Evolutionary conservation across 2,797 vertebrate genomes (phyloP).

Genomic region (Rhadinocentrus ornatus): DNA sequence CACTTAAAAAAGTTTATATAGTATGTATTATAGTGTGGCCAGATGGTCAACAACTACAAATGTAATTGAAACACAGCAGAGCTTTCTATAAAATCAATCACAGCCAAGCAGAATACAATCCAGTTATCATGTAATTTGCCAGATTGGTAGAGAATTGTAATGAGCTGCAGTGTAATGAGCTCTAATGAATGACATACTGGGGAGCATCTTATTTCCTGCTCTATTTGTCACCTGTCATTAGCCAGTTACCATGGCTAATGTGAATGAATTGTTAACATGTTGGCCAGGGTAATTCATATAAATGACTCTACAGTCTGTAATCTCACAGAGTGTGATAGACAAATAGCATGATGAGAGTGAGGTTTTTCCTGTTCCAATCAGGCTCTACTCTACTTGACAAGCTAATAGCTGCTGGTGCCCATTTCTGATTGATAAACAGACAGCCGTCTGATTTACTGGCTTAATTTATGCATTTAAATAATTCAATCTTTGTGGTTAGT

Average conservation of each 20-base stretch:
- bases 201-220: slow-evolving; percentile 72
- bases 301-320: slow-evolving; percentile 35
- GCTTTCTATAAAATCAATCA: slow-evolving; percentile 63
- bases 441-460: not conserved
- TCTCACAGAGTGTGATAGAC: slow-evolving; percentile 8
- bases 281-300: slow-evolving; percentile 38
- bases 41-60: slow-evolving; percentile 66
- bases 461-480: not conserved
- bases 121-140: slow-evolving; percentile 66
- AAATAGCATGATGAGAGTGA: slow-evolving; percentile 16
- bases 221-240: slow-evolving; percentile 72
- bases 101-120: slow-evolving; percentile 62
- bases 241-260: slow-evolving; percentile 51
- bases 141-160: slow-evolving; percentile 81
- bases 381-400: not conserved
- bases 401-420: not conserved
- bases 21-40: slow-evolving; percentile 36
- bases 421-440: slow-evolving; percentile 4
- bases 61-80: slow-evolving; percentile 55
- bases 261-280: slow-evolving; percentile 47
- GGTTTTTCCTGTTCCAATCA: slow-evolving; percentile 25
- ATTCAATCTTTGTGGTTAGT: not conserved
- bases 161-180: slow-evolving; percentile 68
- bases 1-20: slow-evolving; percentile 41
- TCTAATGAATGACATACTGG: slow-evolving; percentile 62